A percentile compares a stretch with the other conserved stretches of the same genome.
Evolutionary conservation across 2,797 vertebrate genomes (phyloP).

Genomic region (Oceanodroma leucorhoa): DNA sequence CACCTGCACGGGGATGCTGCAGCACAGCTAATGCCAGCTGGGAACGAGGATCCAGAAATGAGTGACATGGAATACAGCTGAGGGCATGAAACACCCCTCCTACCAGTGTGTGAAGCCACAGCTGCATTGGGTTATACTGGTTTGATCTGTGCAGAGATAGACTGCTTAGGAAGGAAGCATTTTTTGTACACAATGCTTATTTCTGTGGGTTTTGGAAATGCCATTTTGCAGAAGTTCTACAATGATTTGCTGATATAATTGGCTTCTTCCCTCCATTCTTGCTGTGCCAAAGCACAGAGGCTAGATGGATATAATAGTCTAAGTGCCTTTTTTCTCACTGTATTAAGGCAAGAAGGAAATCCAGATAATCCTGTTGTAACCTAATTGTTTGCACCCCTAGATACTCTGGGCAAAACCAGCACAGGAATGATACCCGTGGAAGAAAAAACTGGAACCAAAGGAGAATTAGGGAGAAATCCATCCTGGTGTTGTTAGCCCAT

Average conservation of each 20-base stretch:
- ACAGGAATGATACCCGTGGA: neutral
- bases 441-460: conserved; percentile 39
- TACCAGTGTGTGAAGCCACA: neutral
- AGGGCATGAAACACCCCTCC: neutral
- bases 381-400: conserved; percentile 38
- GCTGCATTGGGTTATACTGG: neutral
- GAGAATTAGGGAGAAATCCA: conserved; percentile 47
- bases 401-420: neutral
- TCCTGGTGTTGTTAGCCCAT: neutral
- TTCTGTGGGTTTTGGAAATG: neutral
- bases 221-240: conserved; percentile 1
- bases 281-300: neutral
- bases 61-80: neutral
- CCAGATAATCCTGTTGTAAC: conserved; percentile 39
- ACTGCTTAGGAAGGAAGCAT: neutral
- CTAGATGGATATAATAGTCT: neutral
- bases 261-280: neutral
- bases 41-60: neutral
- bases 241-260: conserved; percentile 4
- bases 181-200: neutral
- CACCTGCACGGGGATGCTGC: neutral
- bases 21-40: fast-evolving
- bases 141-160: neutral
- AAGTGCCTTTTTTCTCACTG: conserved; percentile 24
- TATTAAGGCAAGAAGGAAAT: conserved; percentile 14